Evolutionary conservation across 53 echinoderm and acorn worm species (phyloP).

Genomic region (Astropecten irregularis): DNA sequence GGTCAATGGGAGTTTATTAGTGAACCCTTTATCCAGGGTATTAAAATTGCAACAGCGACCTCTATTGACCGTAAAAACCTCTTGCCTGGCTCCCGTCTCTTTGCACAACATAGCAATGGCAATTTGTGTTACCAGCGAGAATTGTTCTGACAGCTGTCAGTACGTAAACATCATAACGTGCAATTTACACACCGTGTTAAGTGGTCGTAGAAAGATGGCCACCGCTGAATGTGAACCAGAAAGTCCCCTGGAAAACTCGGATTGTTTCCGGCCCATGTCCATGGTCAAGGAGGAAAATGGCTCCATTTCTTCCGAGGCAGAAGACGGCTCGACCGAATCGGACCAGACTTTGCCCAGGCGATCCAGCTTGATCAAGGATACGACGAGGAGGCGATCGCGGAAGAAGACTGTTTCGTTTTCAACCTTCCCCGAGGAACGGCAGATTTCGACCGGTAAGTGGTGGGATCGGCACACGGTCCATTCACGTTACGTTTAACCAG

Average conservation of each 20-base stretch:
- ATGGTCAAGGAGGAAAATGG: constrained; percentile 53
- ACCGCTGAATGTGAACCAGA: constrained; percentile 27
- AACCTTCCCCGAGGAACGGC: constrained; percentile 90
- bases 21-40: no score
- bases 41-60: no score
- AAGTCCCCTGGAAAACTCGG: constrained; percentile 36
- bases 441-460: constrained; percentile 86
- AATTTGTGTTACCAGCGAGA: no score
- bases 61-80: no score
- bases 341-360: constrained; percentile 74
- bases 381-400: constrained; percentile 62
- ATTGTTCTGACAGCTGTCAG: constrained; percentile 19
- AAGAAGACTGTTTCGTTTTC: constrained; percentile 97
- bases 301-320: constrained; percentile 55
- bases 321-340: constrained; percentile 40
- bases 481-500: neutral
- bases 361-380: constrained; percentile 88
- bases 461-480: neutral
- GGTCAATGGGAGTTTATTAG: no score
- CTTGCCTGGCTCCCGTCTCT: no score
- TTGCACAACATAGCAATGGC: no score
- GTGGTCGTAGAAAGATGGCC: constrained; percentile 12
- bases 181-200: neutral
- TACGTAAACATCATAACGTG: neutral
- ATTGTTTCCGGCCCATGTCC: constrained; percentile 3